Evolutionary conservation across 2,113 vertebrate species (phyloP), one percentile per base, ranked within the genome.

Genomic region (Apodemus speciosus): DNA sequence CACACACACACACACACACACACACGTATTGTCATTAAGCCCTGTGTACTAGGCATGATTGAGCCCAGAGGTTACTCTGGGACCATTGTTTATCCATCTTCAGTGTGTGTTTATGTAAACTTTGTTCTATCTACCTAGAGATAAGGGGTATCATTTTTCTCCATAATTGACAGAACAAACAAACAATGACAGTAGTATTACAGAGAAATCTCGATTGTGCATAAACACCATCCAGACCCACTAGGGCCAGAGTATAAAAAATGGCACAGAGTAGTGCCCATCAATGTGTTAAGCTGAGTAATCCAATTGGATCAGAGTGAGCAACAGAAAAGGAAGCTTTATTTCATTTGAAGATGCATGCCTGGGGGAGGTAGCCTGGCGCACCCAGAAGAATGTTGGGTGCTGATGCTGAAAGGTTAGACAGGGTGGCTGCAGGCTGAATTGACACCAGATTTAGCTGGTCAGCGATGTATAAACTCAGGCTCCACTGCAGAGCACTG

Each of bases 321-420:
- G 85, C 58, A 93, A 95, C 27, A 85, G 84, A 90, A 94, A 97
- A 94, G 94, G 56, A 95, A 95, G 93, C 80, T 93, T 94, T 95
- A 83, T 96, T 96, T 96, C 93, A 73, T 77, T 88, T 94, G 76
- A 88, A 93, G 91, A 95, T 95, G 25, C 13, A 6, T 77, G 91
- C 89, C 94, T 43, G 8, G 93, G 53, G 46, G 66, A 89, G 91
- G 93, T 51, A 86, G 60, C 68, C 83, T 72, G 40, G 38, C 32
- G 90, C 40, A 88, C 81, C 9, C 60, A 89, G 14, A 10, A 77
- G 64, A 25, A 21, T 64, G 46, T 16, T 76, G 38, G 60, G 75
- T 84, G 3, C 18, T 60, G 43, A 56, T 75, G 66, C 79, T 38
- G 11, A 86, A 49, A 46, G 83, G 20, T 68, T 51, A 25, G 30